phyloP scores from a whole-genome alignment of 2,888 invertebrate genomes.

The Pecten maximus region DNA sequence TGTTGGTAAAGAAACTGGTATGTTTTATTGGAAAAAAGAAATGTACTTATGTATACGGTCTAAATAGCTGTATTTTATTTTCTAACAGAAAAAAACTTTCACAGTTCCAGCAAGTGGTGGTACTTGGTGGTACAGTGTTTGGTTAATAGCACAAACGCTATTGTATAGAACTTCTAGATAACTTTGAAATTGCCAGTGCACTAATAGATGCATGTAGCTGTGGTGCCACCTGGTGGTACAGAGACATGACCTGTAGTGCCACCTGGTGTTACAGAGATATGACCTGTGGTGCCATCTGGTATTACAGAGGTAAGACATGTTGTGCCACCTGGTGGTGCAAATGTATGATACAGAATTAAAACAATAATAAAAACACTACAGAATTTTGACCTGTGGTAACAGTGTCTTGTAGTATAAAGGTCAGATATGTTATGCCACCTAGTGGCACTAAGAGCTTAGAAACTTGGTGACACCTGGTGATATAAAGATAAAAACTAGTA shows the following conservation, averaged over 20 bases:
- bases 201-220: too few relatives aligned
- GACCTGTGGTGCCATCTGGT: not conserved
- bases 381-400: not conserved
- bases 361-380: too few relatives aligned
- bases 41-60: not conserved
- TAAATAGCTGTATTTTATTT: not conserved
- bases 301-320: not conserved
- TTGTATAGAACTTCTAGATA: not conserved
- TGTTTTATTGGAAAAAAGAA: not conserved
- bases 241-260: not conserved
- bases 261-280: not conserved
- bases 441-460: not conserved
- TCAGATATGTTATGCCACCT: not conserved
- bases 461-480: not conserved
- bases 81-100: not conserved
- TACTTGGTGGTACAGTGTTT: not conserved
- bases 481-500: too few relatives aligned
- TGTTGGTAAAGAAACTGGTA: not conserved
- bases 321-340: not conserved
- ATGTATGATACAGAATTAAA: too few relatives aligned
- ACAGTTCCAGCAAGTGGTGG: not conserved
- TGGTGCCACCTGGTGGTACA: not conserved
- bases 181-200: too few relatives aligned
- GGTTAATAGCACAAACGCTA: not conserved
- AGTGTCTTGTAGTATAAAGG: too few relatives aligned